phyloP scores from a whole-genome alignment of 2,113 vertebrate species.

The Eurypyga helias region DNA sequence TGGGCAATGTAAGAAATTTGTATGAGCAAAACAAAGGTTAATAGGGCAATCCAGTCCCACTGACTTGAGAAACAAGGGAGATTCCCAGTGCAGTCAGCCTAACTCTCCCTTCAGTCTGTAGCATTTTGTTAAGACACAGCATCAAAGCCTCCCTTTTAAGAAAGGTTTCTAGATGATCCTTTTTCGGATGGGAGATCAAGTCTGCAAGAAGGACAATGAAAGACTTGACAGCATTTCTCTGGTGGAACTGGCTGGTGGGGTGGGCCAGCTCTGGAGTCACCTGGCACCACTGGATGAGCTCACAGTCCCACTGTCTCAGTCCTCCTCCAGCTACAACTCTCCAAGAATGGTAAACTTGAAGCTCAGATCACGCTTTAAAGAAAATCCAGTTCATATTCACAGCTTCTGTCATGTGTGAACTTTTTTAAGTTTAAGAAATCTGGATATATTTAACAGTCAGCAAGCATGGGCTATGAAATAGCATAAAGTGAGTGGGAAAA shows the following conservation, averaged over 20 bases:
- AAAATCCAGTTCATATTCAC: background rate
- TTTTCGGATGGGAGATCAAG: background rate
- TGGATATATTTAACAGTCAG: background rate
- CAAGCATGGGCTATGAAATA: background rate
- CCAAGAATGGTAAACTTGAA: background rate
- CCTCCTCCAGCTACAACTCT: background rate
- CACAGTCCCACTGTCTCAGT: background rate
- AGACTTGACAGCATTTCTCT: background rate
- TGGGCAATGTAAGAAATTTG: background rate
- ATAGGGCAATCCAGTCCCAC: background rate
- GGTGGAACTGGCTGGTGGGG: background rate
- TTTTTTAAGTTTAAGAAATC: background rate
- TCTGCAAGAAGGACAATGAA: background rate
- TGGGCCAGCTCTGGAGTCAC: background rate
- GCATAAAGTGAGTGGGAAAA: background rate
- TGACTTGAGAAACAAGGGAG: background rate
- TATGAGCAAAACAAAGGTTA: background rate
- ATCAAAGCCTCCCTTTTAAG: background rate
- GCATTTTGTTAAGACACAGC: background rate
- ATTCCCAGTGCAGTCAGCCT: rapidly evolving
- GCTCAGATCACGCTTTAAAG: background rate
- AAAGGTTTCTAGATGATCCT: background rate
- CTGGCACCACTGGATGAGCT: background rate
- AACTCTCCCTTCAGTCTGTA: background rate
- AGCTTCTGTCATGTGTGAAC: background rate